Percentiles rank a stretch among this genome's conserved stretches.
Conservation (phyloP, 2,888 invertebrate species). For the Sclerodermus sp. region DNA sequence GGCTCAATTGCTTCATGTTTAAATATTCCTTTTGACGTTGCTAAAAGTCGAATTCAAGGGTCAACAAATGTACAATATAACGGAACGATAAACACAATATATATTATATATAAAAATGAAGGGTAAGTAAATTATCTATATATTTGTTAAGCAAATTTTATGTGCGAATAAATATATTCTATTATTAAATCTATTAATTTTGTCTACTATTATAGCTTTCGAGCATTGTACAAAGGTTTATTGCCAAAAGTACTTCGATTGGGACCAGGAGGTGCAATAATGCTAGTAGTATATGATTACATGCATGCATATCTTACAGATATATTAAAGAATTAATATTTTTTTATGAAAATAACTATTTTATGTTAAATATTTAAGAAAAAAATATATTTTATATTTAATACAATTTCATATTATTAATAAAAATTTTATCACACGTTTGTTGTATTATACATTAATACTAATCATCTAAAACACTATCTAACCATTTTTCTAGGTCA, state of each 20-base stretch:
- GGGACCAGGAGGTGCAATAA: slow-evolving; percentile 94
- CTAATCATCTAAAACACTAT: slow-evolving; percentile 46
- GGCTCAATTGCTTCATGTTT: slow-evolving; percentile 84
- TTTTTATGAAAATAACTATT: neutral
- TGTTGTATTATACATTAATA: neutral
- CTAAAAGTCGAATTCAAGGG: slow-evolving; percentile 93
- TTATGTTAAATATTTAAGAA: neutral
- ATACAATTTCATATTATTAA: neutral
- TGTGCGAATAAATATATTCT: slow-evolving; percentile 1
- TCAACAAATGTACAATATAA: slow-evolving; percentile 80
- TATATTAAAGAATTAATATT: slow-evolving; percentile 47
- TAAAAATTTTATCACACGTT: no score
- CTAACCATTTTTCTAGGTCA: slow-evolving; percentile 51
- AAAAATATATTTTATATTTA: neutral
- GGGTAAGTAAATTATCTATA: slow-evolving; percentile 66
- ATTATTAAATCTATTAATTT: neutral
- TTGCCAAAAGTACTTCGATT: slow-evolving; percentile 87
- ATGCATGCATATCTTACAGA: slow-evolving; percentile 73
- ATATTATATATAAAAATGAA: slow-evolving; percentile 80
- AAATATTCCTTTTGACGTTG: slow-evolving; percentile 96
- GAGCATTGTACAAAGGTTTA: slow-evolving; percentile 89
- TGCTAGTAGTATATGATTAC: slow-evolving; percentile 91
- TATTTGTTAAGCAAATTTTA: no score
- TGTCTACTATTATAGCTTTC: slow-evolving; percentile 64
- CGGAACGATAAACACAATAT: slow-evolving; percentile 73